A percentile compares a stretch with the other conserved stretches of the same genome.
phyloP scores from a whole-genome alignment of 23 tunicate genomes.

The Ciona savignyi region DNA sequence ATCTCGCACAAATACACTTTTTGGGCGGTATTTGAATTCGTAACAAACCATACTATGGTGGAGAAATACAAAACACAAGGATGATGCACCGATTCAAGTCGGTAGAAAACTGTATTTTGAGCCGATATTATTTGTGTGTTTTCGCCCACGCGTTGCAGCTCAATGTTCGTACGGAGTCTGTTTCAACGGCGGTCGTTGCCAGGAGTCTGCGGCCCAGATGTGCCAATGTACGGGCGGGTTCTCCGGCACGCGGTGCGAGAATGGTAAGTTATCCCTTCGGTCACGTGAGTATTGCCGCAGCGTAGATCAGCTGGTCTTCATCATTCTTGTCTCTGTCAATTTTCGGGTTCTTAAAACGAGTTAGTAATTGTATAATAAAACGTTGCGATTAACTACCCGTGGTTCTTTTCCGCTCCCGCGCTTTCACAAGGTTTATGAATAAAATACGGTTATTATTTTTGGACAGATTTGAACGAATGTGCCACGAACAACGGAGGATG shows the following conservation, averaged over 20 bases:
- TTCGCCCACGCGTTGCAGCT: conserved; percentile 25
- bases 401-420: background rate
- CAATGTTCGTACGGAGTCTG: conserved; percentile 89
- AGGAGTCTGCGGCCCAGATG: conserved; percentile 62
- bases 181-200: conserved; percentile 76
- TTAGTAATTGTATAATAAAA: background rate
- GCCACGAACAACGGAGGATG: conserved; percentile 97
- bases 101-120: background rate
- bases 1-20: too few relatives aligned
- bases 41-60: too few relatives aligned
- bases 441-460: conserved; percentile 5
- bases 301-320: background rate
- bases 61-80: too few relatives aligned
- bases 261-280: conserved; percentile 35
- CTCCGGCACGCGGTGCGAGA: conserved; percentile 63
- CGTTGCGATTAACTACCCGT: background rate
- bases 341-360: background rate
- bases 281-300: conserved; percentile 1
- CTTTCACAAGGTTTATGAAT: too few relatives aligned
- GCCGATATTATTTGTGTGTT: background rate
- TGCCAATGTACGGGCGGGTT: conserved; percentile 79
- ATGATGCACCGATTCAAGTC: background rate
- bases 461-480: conserved; percentile 94
- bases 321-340: background rate
- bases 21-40: too few relatives aligned